Evolutionary conservation across 2,888 invertebrate genomes (phyloP), one percentile per base, ranked within the genome.

Genomic region (Limnephilus auricula): DNA sequence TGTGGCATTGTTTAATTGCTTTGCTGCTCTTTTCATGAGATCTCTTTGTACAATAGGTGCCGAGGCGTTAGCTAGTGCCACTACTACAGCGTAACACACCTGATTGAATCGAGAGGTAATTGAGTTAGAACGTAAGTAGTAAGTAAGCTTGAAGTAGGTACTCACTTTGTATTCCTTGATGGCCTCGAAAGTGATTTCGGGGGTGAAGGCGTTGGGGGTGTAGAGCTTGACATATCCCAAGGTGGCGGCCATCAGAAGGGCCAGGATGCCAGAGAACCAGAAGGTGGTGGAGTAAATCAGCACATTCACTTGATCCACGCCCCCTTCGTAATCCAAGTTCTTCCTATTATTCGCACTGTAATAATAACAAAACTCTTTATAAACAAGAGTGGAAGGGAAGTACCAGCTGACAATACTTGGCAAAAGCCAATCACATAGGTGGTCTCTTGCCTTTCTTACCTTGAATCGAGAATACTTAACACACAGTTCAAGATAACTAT

Each of bases 231-330:
- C 79, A 9, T 86, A 80, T 30, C 90, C 90, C 86, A 90, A 65
- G 50, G 88, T 18, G 18, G 86, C 78, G 15, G 79, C 80, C 78
- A 87, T 78, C 65, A 90, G 5, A 2, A 87, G 31, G 25, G 82
- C 79, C n/a, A 93, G n/a, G 15, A 93, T 40, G 15, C 93, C 94
- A 13, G 94, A 94, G 86, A 94, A 93, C 94, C 94, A 94, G 83
- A 94, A 94, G 18, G 94, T 93, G 1, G 93, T 93, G 10, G 93
- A 94, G 90, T 93, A 94, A 12, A 65, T 18, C 15, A 90, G 86
- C 2, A 90, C 80, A 0, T 65, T 87, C 87, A 87, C 65, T 78
- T 31, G 18, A 6, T 87, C 25, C 5, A 31, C 87, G 2, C 37
- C 37, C 15, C 79, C 65, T 32, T 87, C 87, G 37, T 87, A 87